These are phyloP conservation scores for Nomada lathburiana DNA, from an alignment of 2,888 invertebrate species.

Conservation along the genomic window DNA sequence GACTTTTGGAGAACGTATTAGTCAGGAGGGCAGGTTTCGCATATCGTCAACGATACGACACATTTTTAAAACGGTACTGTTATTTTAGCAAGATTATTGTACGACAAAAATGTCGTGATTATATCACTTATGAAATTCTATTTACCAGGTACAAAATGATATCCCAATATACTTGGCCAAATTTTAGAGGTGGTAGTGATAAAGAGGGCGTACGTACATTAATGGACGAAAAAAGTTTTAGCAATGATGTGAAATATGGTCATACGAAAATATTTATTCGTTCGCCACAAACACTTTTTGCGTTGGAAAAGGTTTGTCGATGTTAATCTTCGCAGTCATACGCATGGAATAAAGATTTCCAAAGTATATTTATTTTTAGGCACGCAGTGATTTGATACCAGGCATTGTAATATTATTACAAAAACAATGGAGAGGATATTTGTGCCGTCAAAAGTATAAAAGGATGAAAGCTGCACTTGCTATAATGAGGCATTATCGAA, in stretches of 20 bases:
- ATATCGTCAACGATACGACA: constrained; percentile 96
- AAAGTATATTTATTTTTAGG: constrained; percentile 80
- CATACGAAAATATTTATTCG: constrained; percentile 98
- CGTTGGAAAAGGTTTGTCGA: constrained; percentile 89
- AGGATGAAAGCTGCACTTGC: constrained; percentile 93
- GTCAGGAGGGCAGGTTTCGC: constrained; percentile 99
- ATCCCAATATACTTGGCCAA: constrained; percentile 98
- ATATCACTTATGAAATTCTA: neutral
- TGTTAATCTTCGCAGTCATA: neutral
- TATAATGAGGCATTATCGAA: constrained; percentile 93
- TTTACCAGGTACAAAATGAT: constrained; percentile 96
- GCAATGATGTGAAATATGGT: constrained; percentile 96
- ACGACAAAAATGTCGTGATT: neutral
- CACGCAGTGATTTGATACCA: constrained; percentile 94
- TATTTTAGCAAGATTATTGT: neutral
- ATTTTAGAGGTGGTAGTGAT: constrained; percentile 91
- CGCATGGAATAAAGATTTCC: neutral
- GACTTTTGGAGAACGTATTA: constrained; percentile 97
- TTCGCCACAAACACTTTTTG: constrained; percentile 95
- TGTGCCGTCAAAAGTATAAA: constrained; percentile 91
- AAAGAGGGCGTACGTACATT: constrained; percentile 94
- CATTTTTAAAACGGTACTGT: constrained; percentile 92
- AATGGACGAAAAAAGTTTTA: constrained; percentile 91
- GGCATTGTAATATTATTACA: constrained; percentile 96
- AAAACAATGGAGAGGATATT: constrained; percentile 95